Evolutionary conservation across 2,113 vertebrate genomes (phyloP), one percentile per base, ranked within the genome.

Genomic region (Cettia cetti): DNA sequence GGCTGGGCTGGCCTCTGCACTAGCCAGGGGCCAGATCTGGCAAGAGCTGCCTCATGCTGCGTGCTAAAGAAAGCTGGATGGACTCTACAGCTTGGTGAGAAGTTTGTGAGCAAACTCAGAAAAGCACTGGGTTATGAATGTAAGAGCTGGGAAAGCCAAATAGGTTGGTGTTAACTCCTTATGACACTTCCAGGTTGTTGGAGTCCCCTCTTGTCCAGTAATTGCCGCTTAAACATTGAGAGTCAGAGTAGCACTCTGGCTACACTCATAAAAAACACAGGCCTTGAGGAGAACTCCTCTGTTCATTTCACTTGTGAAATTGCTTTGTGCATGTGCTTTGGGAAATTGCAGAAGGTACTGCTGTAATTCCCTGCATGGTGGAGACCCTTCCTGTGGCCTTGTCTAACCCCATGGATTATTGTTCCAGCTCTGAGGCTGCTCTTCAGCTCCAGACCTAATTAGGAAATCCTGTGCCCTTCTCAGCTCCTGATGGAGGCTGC

Each of bases 41-140:
- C 39, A 47, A 33, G 72, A 63, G 18, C 9, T 1, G 0, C 26
- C 11, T 50, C 3, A 2, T 1, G 5, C 9, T 7, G 4, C 39
- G 45, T 47, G 76, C 65, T 61, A 20, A 59, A 76, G 78, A 76
- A 63, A 39, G 60, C 45, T 89, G 64, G 18, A 28, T 54, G 57
- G 37, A 13, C 28, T 35, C 69, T 57, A 10, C 21, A 52, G 30
- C 64, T 52, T 71, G 42, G 27, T 45, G 44, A 69, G 54, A 39
- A 54, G 26, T 28, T 37, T 33, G 23, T n/a, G 40, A 52, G 37
- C 71, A 49, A 72, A 71, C 19, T 79, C 49, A 65, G 31, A 65
- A 33, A 30, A 54, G 26, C 4, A 3, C 26, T 92, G 74, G 22
- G 31, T 82, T 44, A 11, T 5, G 27, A 61, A 14, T n/a, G 9